These are phyloP conservation scores for Acanthococcus lagerstroemiae DNA, from an alignment of 2,888 invertebrate genomes.

Conservation along the genomic window DNA sequence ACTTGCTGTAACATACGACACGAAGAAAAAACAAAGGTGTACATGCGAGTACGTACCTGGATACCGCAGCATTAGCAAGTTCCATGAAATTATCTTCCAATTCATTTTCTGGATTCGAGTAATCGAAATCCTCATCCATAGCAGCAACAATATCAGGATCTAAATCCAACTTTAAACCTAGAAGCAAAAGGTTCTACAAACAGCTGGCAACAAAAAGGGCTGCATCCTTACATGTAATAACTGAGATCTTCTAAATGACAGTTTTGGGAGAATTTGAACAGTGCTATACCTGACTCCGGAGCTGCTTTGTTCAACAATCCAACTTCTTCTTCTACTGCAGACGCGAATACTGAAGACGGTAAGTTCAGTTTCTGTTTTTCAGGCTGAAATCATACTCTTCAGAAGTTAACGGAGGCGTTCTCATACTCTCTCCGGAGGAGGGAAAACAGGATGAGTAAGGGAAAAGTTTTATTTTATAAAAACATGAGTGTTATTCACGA, in stretches of 20 bases:
- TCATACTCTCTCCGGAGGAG: too few relatives aligned
- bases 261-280: too few relatives aligned
- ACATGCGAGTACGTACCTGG: constrained; percentile 18
- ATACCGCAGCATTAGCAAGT: constrained; percentile 53
- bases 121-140: constrained; percentile 86
- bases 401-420: too few relatives aligned
- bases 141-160: constrained; percentile 90
- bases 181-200: too few relatives aligned
- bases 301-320: constrained; percentile 75
- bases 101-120: constrained; percentile 66
- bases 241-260: too few relatives aligned
- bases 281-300: constrained; percentile 42
- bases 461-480: too few relatives aligned
- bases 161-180: constrained; percentile 56
- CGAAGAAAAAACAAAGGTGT: not conserved
- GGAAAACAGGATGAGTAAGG: too few relatives aligned
- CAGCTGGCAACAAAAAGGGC: too few relatives aligned
- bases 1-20: not conserved
- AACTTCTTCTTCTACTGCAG: constrained; percentile 72
- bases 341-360: constrained; percentile 82
- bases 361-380: constrained; percentile 45
- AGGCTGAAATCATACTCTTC: constrained; percentile 30
- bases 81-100: constrained; percentile 88
- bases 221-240: too few relatives aligned
- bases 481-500: too few relatives aligned